Evolutionary conservation across 1,140 invertebrate species (phyloP).

Genomic region (Polyergus mexicanus): DNA sequence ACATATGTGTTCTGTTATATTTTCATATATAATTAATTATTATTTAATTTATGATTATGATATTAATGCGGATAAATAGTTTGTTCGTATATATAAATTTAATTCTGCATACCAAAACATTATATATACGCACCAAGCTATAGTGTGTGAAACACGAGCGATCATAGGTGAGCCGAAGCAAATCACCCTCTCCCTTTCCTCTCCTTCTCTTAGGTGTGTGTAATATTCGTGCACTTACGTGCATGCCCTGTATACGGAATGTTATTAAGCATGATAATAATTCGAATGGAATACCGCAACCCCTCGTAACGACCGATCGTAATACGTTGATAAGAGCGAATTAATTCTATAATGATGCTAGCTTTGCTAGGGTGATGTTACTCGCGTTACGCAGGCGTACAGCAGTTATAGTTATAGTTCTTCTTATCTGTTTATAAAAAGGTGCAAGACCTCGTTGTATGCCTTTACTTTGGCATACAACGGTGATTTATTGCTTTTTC

Average conservation of each 20-base stretch:
- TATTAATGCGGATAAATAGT: neutral
- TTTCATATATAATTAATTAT: neutral
- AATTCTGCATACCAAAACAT: slow-evolving; percentile 15
- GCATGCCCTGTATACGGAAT: slow-evolving; percentile 24
- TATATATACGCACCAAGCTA: neutral
- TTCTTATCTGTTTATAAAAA: slow-evolving; percentile 17
- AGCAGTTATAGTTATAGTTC: slow-evolving; percentile 13
- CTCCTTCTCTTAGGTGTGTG: neutral
- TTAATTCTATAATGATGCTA: slow-evolving; percentile 59
- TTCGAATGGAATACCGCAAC: slow-evolving; percentile 52
- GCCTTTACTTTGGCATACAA: neutral
- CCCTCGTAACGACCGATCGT: slow-evolving; percentile 47
- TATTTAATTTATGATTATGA: neutral
- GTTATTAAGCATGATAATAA: slow-evolving; percentile 62
- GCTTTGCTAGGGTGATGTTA: slow-evolving; percentile 36
- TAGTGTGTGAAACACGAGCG: slow-evolving; percentile 2
- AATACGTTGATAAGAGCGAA: slow-evolving; percentile 49
- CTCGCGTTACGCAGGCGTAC: slow-evolving; percentile 43
- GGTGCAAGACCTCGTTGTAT: neutral
- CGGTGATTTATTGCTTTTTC: neutral
- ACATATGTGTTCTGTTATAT: neutral
- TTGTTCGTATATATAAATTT: neutral
- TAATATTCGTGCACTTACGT: slow-evolving; percentile 55
- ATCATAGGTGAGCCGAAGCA: neutral
- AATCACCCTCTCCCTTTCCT: neutral